phyloP scores from a whole-genome alignment of 1,140 invertebrate species.

The Monomorium pharaonis region DNA sequence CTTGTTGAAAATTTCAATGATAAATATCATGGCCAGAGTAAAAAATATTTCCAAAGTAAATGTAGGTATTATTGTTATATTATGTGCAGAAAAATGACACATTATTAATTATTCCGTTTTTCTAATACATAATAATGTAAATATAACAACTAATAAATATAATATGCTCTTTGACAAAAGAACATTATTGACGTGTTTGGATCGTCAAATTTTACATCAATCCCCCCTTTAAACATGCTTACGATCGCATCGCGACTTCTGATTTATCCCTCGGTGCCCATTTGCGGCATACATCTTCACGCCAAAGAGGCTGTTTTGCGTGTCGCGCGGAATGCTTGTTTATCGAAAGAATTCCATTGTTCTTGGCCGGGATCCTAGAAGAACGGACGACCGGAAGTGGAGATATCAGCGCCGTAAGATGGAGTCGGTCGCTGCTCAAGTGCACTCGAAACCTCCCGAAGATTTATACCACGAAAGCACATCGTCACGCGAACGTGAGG shows the following conservation, averaged over 20 bases:
- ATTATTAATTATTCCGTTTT: no score
- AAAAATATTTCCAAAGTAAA: no score
- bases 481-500: constrained; percentile 63
- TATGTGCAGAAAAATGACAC: no score
- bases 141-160: no score
- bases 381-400: constrained; percentile 14
- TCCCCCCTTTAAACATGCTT: not conserved
- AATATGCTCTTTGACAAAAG: no score
- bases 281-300: not conserved
- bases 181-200: no score
- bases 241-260: constrained; percentile 3
- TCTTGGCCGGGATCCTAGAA: constrained; percentile 47
- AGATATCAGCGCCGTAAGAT: constrained; percentile 24
- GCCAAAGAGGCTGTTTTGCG: constrained; percentile 7
- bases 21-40: not conserved
- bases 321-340: constrained; percentile 29
- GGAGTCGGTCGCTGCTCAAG: not conserved
- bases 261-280: not conserved
- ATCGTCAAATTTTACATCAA: not conserved
- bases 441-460: not conserved
- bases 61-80: no score
- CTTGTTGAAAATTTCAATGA: not conserved
- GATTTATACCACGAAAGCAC: constrained; percentile 59
- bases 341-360: constrained; percentile 46
- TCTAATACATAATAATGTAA: no score